These are phyloP conservation scores for Calephelis nemesis DNA, from an alignment of 1,140 invertebrate species.

Conservation along the genomic window DNA sequence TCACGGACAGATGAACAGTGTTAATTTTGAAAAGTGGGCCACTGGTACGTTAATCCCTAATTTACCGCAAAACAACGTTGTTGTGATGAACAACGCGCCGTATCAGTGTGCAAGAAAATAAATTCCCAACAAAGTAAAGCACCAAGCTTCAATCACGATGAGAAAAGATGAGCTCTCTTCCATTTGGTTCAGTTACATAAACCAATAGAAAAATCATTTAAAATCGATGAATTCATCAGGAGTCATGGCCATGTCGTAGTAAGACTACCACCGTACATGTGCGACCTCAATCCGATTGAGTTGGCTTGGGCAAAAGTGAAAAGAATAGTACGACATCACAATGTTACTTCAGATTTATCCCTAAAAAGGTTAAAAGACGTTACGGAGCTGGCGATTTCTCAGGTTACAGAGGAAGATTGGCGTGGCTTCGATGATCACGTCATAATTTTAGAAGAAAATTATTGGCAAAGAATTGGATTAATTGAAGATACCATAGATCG, in stretches of 20 bases:
- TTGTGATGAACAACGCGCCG: conserved; percentile 12
- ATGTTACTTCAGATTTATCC: too few relatives aligned
- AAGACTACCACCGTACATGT: conserved; percentile 1
- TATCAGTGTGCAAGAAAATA: not conserved
- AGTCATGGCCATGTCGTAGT: conserved; percentile 4
- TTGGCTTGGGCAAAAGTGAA: conserved; percentile 4
- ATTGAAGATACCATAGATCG: too few relatives aligned
- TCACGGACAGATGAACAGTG: conserved; percentile 21
- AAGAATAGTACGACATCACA: too few relatives aligned
- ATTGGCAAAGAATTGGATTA: too few relatives aligned
- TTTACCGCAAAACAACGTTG: conserved; percentile 21
- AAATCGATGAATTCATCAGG: conserved; percentile 5
- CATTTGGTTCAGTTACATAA: not conserved
- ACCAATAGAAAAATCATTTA: conserved; percentile 1
- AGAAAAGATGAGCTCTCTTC: too few relatives aligned
- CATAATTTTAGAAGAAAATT: too few relatives aligned
- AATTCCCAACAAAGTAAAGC: too few relatives aligned
- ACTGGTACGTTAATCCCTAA: conserved; percentile 24
- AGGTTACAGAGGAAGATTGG: too few relatives aligned
- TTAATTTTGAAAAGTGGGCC: conserved; percentile 27
- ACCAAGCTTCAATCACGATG: too few relatives aligned
- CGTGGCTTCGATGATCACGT: too few relatives aligned
- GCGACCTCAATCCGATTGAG: not conserved
- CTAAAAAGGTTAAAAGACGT: too few relatives aligned
- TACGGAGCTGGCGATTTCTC: too few relatives aligned